Conservation (phyloP, 2,797 vertebrate species). For the Galagoides demidoff region DNA sequence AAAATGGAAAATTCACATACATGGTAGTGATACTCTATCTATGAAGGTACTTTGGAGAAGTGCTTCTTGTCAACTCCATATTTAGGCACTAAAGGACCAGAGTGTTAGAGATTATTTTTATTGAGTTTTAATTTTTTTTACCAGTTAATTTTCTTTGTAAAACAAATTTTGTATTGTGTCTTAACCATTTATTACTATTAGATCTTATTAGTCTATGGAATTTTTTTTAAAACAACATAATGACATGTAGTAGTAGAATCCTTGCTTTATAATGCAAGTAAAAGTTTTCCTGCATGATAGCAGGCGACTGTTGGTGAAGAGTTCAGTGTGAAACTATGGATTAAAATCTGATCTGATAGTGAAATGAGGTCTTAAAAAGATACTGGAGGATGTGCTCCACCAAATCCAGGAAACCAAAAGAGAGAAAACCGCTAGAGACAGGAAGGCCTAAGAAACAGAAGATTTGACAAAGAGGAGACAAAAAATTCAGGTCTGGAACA, state of each 20-base stretch:
- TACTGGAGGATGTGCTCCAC: neutral
- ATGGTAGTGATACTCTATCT: neutral
- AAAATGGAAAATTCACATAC: conserved; percentile 20
- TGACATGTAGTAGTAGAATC: neutral
- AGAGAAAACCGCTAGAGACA: neutral
- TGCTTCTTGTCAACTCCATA: neutral
- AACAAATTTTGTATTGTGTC: neutral
- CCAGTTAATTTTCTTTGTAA: conserved; percentile 27
- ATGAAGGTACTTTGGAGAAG: neutral
- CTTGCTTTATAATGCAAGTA: neutral
- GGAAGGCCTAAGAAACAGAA: neutral
- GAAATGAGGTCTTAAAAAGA: neutral
- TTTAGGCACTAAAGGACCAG: neutral
- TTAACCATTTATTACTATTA: neutral
- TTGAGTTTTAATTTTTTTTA: conserved; percentile 41
- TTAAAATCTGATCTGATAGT: neutral
- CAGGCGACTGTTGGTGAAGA: neutral
- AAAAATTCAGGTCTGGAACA: neutral
- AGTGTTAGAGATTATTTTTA: neutral
- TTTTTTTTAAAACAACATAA: neutral
- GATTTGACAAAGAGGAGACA: neutral
- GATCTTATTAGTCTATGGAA: neutral
- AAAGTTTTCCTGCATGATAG: neutral
- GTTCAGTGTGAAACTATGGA: neutral
- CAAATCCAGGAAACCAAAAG: neutral